Evolutionary conservation across 2,797 vertebrate species (phyloP).

Genomic region (Halcyon chelicuti): DNA sequence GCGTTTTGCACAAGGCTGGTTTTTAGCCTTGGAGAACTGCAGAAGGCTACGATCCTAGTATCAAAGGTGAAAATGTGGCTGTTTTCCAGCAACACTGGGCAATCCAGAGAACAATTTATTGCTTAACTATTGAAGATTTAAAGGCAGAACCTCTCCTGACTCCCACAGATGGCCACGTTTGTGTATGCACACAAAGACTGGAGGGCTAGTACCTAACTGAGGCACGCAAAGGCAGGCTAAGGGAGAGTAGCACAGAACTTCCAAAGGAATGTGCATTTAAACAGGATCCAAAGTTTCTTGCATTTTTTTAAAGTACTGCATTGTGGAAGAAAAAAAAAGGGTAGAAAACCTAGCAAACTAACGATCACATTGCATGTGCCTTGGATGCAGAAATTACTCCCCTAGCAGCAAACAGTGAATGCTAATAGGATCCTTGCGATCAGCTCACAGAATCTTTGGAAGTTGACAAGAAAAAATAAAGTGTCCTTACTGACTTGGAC

Average conservation of each 20-base stretch:
- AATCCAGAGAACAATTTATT: neutral
- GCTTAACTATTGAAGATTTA: constrained; percentile 1
- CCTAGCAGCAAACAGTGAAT: neutral
- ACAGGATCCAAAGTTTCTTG: neutral
- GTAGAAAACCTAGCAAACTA: neutral
- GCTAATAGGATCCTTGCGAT: neutral
- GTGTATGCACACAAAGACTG: neutral
- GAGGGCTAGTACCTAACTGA: neutral
- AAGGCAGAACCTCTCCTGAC: neutral
- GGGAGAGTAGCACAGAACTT: neutral
- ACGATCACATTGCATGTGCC: neutral
- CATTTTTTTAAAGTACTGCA: neutral
- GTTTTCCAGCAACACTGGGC: neutral
- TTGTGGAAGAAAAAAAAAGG: neutral
- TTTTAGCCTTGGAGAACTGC: neutral
- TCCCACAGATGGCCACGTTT: neutral
- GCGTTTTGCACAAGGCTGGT: constrained; percentile 2
- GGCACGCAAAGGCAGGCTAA: neutral
- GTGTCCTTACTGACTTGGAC: neutral
- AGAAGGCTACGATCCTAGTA: neutral
- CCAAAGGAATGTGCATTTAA: neutral
- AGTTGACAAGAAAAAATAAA: neutral
- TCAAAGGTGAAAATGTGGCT: constrained; percentile 41
- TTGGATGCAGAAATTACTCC: neutral
- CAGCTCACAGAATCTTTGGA: neutral